A percentile compares a stretch with the other conserved stretches of the same genome.
Evolutionary conservation across 1,140 invertebrate genomes (phyloP).

Genomic region (Procambarus virginalis): DNA sequence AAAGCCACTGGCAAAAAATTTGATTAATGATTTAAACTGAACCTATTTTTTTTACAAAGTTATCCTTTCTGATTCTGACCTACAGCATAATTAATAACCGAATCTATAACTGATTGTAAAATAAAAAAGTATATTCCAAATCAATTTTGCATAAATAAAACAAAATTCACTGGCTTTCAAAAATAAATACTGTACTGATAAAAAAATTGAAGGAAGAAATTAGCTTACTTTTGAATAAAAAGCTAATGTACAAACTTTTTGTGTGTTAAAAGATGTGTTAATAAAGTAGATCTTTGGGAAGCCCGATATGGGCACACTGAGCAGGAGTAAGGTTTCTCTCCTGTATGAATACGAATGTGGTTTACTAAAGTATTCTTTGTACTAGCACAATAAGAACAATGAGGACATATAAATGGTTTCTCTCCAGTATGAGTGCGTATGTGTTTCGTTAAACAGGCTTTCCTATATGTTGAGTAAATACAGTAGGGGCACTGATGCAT

Average conservation of each 20-base stretch:
- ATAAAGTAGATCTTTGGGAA: constrained; percentile 26
- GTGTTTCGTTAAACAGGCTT: constrained; percentile 27
- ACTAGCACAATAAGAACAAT: constrained; percentile 26
- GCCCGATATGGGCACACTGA: constrained; percentile 13
- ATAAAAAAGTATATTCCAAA: no score
- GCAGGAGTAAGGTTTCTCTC: constrained; percentile 37
- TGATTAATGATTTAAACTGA: no score
- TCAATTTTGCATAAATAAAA: no score
- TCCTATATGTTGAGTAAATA: constrained; percentile 31
- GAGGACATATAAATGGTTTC: constrained; percentile 37
- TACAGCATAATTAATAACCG: no score
- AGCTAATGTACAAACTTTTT: background rate
- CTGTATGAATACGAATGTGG: constrained; percentile 28
- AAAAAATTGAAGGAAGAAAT: background rate
- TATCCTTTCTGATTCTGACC: no score
- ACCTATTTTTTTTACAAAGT: no score
- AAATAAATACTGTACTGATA: background rate
- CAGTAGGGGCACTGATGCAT: constrained; percentile 21
- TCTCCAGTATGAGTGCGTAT: constrained; percentile 37
- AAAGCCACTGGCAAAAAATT: no score
- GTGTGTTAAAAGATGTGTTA: constrained; percentile 16
- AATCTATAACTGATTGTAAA: no score
- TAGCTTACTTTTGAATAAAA: no score
- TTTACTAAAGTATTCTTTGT: constrained; percentile 23
- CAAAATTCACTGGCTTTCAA: no score